Percentiles rank a stretch among this genome's conserved stretches.
phyloP scores from a whole-genome alignment of 1,140 invertebrate species.

The Proctacanthus coquilletti region DNA sequence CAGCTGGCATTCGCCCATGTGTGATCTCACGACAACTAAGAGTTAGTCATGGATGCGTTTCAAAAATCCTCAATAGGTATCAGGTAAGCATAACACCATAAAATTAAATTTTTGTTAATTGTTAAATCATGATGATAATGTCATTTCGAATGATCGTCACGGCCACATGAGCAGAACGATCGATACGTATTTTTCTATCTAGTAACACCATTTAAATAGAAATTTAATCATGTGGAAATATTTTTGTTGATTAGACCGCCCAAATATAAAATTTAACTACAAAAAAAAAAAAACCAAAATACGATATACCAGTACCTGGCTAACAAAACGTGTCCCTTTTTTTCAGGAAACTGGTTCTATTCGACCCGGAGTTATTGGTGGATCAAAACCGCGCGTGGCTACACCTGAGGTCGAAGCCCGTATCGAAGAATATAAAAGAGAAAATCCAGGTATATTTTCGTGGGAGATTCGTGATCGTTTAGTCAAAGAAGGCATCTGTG shows the following conservation, averaged over 20 bases:
- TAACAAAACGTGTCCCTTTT: constrained; percentile 4
- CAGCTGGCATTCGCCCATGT: constrained; percentile 60
- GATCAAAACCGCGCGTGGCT: constrained; percentile 58
- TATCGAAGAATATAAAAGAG: constrained; percentile 74
- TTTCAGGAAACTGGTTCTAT: constrained; percentile 67
- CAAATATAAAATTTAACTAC: background rate
- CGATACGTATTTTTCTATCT: background rate
- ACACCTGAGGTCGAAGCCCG: constrained; percentile 65
- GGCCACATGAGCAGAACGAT: background rate
- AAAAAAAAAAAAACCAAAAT: background rate
- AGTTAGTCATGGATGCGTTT: constrained; percentile 71
- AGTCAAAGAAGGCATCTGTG: constrained; percentile 68
- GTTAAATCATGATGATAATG: background rate
- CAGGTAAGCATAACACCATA: constrained; percentile 34
- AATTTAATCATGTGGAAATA: background rate
- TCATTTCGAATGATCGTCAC: background rate
- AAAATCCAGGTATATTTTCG: constrained; percentile 75
- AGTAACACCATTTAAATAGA: background rate
- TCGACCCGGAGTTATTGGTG: constrained; percentile 65
- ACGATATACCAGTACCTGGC: background rate
- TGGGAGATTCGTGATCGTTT: constrained; percentile 81
- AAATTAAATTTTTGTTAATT: background rate
- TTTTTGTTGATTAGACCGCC: background rate
- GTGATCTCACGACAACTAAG: constrained; percentile 64
- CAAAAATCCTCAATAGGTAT: constrained; percentile 68